Evolutionary conservation across 2,797 vertebrate species (phyloP), one percentile per base, ranked within the genome.

Genomic region (Cyprinella venusta): DNA sequence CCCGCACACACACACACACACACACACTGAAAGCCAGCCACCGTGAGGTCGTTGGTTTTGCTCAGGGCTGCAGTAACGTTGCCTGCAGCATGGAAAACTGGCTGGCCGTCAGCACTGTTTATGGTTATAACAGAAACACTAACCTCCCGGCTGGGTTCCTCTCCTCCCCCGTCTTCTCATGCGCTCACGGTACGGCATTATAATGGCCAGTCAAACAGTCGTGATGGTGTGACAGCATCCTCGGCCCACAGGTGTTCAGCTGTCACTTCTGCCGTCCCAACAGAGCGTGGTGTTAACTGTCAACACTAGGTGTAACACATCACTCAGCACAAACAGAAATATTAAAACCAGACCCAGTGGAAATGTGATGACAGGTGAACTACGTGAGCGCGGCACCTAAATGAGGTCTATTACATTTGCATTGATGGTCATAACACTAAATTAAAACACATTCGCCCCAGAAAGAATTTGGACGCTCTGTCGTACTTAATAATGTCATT

Each of bases 41-140:
- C 13, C 7, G 33, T 30, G 24, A 82, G 61, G 61, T 68, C 50
- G 70, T 83, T 85, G 81, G 74, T 78, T 84, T 70, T 7, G 61
- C 84, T 85, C 67, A 69, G 24, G 72, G 72, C 81, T 56, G 36
- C 45, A 72, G 45, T 74, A 76, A 89, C 79, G 87, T 65, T 89
- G 90, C 92, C 92, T 85, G 78, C 50, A 87, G 93, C 90, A 86
- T 92, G 91, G 85, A 92, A 92, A 91, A 86, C 86, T 89, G 86
- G 80, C 82, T 86, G 89, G 88, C 92, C 92, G 65, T 81, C 65
- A 91, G 93, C 90, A 86, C 80, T 93, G 92, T 94, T 94, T 92
- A 89, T 91, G 90, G 90, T 90, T 91, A 91, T 86, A 92, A 87
- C 84, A 86, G 24, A 61, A 50, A 8, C 67, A n/a, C 30, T 38